Percentiles rank a stretch among this genome's conserved stretches.
Evolutionary conservation across 2,888 invertebrate genomes (phyloP).

Genomic region (Lacanobia wlatinum): DNA sequence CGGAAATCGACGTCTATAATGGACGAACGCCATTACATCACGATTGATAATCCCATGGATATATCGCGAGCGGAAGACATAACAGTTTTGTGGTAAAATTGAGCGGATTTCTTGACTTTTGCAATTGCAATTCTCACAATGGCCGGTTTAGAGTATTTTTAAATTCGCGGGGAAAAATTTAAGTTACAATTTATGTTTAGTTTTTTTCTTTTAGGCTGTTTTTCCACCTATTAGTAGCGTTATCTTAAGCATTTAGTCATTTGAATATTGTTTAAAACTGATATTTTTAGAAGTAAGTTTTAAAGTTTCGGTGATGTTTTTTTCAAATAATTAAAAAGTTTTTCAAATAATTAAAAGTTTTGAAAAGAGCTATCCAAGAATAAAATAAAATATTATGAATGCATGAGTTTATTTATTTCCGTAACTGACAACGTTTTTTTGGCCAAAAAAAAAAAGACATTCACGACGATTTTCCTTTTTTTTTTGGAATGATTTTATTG

Average conservation of each 20-base stretch:
- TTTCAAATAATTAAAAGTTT: neutral
- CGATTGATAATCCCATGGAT: conserved; percentile 90
- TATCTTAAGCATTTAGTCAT: no score
- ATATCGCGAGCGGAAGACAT: conserved; percentile 89
- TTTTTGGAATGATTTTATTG: conserved; percentile 51
- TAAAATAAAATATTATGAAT: neutral
- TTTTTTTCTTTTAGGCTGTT: neutral
- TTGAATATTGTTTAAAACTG: no score
- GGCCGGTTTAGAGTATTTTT: conserved; percentile 29
- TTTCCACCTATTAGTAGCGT: neutral
- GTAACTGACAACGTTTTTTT: neutral
- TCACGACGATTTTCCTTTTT: neutral
- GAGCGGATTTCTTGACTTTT: conserved; percentile 81
- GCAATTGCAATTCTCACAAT: conserved; percentile 65
- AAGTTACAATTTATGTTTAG: neutral
- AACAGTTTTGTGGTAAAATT: conserved; percentile 90
- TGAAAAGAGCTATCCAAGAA: neutral
- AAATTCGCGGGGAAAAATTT: neutral
- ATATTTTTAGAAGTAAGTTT: no score
- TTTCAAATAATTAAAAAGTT: no score
- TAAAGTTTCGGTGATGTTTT: no score
- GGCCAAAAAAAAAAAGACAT: neutral
- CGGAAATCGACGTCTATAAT: conserved; percentile 90
- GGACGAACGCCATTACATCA: conserved; percentile 89
- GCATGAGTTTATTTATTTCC: neutral